Conservation (phyloP, 2,888 invertebrate genomes). For the Caenorhabditis sp. region DNA sequence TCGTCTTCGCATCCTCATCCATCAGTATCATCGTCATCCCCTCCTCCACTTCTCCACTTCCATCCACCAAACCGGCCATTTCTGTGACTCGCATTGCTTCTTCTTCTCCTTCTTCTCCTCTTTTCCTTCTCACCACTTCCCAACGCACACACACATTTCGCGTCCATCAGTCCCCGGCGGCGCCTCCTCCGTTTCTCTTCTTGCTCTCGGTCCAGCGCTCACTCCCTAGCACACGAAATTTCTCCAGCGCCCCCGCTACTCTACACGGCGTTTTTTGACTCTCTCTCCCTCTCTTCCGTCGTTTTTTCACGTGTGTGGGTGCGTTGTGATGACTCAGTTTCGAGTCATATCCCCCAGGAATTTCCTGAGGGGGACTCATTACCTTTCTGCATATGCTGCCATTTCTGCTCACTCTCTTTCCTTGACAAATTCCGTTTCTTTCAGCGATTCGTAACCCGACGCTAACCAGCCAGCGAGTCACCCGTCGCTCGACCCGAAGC, state of each 20-base stretch:
- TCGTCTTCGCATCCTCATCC: slow-evolving; percentile 32
- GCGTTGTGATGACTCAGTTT: neutral
- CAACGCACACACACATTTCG: neutral
- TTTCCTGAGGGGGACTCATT: too few species aligned
- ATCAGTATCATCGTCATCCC: slow-evolving; percentile 30
- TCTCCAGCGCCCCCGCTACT: slow-evolving; percentile 31
- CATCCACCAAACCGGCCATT: slow-evolving; percentile 34
- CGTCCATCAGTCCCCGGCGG: neutral
- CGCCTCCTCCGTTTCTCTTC: slow-evolving; percentile 12
- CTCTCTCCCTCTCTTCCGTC: neutral
- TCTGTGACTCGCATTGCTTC: slow-evolving; percentile 44
- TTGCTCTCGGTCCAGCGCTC: too few species aligned
- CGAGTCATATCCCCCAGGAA: neutral
- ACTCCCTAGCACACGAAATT: slow-evolving; percentile 32
- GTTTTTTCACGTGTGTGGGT: neutral
- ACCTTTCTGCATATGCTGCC: too few species aligned
- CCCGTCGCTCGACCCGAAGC: slow-evolving; percentile 50
- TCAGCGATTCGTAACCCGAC: slow-evolving; percentile 55
- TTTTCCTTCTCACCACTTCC: slow-evolving; percentile 28
- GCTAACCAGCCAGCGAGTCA: slow-evolving; percentile 40
- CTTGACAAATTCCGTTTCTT: slow-evolving; percentile 2
- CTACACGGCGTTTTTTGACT: neutral
- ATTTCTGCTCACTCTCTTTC: too few species aligned
- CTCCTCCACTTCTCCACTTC: too few species aligned
- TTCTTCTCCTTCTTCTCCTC: too few species aligned